These are phyloP conservation scores for Anthoscopus minutus DNA, from an alignment of 2,113 vertebrate species.

Conservation along the genomic window DNA sequence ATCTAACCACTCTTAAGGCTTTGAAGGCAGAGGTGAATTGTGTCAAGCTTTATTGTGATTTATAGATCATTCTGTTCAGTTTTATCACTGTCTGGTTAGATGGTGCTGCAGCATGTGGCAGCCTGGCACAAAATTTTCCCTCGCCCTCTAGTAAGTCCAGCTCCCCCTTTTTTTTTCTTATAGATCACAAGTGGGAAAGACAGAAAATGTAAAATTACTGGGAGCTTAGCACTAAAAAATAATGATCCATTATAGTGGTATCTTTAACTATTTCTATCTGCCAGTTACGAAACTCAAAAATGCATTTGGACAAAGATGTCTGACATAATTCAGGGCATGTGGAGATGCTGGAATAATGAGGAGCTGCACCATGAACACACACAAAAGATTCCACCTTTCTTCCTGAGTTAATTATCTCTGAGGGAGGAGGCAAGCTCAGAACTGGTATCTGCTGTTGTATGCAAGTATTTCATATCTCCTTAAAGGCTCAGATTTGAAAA, in stretches of 20 bases:
- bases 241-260: background rate
- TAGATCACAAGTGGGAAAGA: background rate
- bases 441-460: background rate
- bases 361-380: background rate
- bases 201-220: background rate
- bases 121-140: background rate
- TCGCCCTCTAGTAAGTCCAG: background rate
- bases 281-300: background rate
- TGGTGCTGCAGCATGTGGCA: background rate
- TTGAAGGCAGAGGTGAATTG: conserved; percentile 14
- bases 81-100: conserved; percentile 48
- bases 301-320: background rate
- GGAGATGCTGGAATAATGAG: background rate
- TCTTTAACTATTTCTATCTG: conserved; percentile 1
- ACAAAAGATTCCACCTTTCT: background rate
- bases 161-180: background rate
- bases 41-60: conserved; percentile 29
- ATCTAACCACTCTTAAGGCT: background rate
- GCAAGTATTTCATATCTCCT: background rate
- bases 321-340: background rate
- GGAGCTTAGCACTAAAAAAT: background rate
- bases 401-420: background rate
- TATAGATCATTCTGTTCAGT: background rate
- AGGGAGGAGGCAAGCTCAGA: background rate
- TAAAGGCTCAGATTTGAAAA: background rate